Evolutionary conservation across 1,140 invertebrate genomes (phyloP).

Genomic region (Drosophila littoralis): DNA sequence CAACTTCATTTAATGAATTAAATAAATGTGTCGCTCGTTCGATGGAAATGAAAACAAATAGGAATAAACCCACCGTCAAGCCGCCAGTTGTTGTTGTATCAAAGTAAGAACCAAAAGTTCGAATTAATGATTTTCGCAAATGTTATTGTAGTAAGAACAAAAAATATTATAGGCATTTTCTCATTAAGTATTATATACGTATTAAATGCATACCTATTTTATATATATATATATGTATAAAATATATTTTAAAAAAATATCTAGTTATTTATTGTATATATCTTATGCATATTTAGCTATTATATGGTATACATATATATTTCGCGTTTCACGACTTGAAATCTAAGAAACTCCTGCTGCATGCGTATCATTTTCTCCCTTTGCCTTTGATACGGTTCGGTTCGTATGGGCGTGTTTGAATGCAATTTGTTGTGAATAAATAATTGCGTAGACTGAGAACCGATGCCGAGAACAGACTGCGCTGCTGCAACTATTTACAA

Average conservation of each 20-base stretch:
- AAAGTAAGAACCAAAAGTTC: too few species aligned
- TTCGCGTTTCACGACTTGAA: neutral
- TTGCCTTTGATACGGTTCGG: neutral
- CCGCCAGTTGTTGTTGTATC: too few species aligned
- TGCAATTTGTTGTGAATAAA: constrained; percentile 46
- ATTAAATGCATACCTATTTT: too few species aligned
- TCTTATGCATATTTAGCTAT: neutral
- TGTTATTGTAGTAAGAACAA: too few species aligned
- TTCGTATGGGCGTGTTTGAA: constrained; percentile 14
- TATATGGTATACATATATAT: neutral
- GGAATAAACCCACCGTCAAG: too few species aligned
- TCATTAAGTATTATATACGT: too few species aligned
- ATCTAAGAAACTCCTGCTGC: neutral
- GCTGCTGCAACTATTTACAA: constrained; percentile 7
- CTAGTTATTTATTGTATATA: too few species aligned
- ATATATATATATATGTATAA: too few species aligned
- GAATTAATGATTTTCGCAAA: too few species aligned
- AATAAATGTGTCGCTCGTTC: neutral
- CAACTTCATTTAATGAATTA: neutral
- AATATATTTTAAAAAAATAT: too few species aligned
- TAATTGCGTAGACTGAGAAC: constrained; percentile 11
- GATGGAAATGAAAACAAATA: neutral
- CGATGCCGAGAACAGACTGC: neutral
- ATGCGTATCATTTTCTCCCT: constrained; percentile 2
- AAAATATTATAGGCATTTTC: too few species aligned